phyloP scores from a whole-genome alignment of 2,888 invertebrate species.

The Chymomyza fuscimana region DNA sequence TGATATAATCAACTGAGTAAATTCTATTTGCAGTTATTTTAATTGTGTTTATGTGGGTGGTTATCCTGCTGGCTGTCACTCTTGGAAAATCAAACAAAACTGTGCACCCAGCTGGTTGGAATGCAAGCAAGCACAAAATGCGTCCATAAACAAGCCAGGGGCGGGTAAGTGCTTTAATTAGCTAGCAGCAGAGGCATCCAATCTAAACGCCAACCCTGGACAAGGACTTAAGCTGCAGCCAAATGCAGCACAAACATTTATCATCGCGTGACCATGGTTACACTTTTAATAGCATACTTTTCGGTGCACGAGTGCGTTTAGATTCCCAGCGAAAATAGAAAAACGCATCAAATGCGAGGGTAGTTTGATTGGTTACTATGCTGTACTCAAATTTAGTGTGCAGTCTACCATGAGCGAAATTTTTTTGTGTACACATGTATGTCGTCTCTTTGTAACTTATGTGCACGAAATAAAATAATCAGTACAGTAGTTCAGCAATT shows the following conservation, averaged over 20 bases:
- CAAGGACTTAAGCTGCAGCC: neutral
- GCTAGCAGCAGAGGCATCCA: neutral
- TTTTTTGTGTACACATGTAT: too few species aligned
- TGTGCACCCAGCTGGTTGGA: neutral
- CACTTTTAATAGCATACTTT: neutral
- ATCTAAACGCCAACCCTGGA: neutral
- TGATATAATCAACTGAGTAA: constrained; percentile 12
- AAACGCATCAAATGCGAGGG: neutral
- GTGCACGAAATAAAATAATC: too few species aligned
- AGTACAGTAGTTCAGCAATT: too few species aligned
- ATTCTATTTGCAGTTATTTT: constrained; percentile 12
- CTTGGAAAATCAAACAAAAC: neutral
- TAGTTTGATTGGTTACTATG: too few species aligned
- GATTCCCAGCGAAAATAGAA: neutral
- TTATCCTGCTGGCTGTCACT: neutral
- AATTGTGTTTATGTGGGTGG: constrained; percentile 13
- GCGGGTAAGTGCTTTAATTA: constrained; percentile 8
- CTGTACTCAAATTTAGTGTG: too few species aligned
- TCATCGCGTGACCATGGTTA: constrained; percentile 10
- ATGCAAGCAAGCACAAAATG: neutral
- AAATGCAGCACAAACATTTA: constrained; percentile 7
- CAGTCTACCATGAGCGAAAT: too few species aligned
- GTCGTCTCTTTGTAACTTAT: too few species aligned
- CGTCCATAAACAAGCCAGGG: neutral
- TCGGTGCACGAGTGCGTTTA: neutral